Conservation (phyloP, 1,140 invertebrate species). For the silkworm (Bombyx mori) region DNA sequence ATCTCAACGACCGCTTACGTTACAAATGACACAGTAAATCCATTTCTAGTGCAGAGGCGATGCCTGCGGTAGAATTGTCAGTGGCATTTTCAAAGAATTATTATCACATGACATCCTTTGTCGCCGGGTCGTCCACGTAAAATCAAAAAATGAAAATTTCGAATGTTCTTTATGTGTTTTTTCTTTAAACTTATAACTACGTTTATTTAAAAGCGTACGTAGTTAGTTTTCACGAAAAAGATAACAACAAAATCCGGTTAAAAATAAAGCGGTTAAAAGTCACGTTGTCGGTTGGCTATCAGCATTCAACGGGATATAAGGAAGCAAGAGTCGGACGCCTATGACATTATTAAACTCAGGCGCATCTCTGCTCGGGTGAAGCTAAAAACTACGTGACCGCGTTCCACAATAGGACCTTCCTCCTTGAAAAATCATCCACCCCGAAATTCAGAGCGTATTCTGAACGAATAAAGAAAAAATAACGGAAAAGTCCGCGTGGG, state of each 20-base stretch:
- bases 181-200: no score
- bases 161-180: no score
- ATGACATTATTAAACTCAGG: constrained; percentile 61
- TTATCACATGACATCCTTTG: constrained; percentile 39
- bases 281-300: constrained; percentile 18
- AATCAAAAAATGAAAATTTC: no score
- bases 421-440: constrained; percentile 42
- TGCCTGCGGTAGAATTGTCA: constrained; percentile 31
- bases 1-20: constrained; percentile 14
- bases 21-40: constrained; percentile 39
- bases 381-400: constrained; percentile 61
- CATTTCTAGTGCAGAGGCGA: constrained; percentile 23
- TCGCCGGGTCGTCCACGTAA: constrained; percentile 2
- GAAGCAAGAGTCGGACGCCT: constrained; percentile 18
- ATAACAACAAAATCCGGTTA: not conserved
- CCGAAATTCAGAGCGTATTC: constrained; percentile 37
- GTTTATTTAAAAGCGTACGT: no score
- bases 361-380: constrained; percentile 49
- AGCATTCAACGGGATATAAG: constrained; percentile 8
- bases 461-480: constrained; percentile 51
- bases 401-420: constrained; percentile 41
- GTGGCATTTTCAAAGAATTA: constrained; percentile 53
- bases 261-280: constrained; percentile 13
- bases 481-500: constrained; percentile 29
- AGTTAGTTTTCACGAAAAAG: no score